phyloP scores from a whole-genome alignment of 2,797 vertebrate species.

The Cryptoblepharus egeriae region DNA sequence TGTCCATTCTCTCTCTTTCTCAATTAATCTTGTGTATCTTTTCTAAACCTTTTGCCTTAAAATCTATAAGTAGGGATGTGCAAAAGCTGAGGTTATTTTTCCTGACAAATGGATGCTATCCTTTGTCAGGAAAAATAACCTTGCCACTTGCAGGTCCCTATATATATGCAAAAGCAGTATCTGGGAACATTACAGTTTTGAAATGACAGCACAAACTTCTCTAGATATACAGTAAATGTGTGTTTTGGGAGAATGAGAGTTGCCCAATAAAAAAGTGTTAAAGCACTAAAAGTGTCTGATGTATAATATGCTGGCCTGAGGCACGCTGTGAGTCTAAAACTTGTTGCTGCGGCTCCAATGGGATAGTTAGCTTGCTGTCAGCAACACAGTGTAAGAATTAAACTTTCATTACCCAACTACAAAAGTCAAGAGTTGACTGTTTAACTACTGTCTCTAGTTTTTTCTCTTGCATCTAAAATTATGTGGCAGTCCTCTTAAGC shows the following conservation, averaged over 20 bases:
- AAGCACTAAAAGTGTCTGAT: not conserved
- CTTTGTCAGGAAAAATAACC: too few relatives aligned
- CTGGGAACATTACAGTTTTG: not conserved
- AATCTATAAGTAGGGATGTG: too few relatives aligned
- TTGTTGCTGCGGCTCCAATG: not conserved
- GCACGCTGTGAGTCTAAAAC: accelerated
- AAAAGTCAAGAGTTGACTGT: not conserved
- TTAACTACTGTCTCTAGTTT: not conserved
- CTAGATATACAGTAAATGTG: not conserved
- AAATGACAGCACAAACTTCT: not conserved
- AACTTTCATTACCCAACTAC: not conserved
- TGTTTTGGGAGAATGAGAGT: not conserved
- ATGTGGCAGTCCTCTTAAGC: not conserved
- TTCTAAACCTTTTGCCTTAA: not conserved
- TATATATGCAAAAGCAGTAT: not conserved
- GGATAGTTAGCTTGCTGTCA: not conserved
- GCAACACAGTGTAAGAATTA: not conserved
- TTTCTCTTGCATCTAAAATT: constrained; percentile 14
- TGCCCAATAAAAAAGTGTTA: not conserved
- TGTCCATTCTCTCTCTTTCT: too few relatives aligned
- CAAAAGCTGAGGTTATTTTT: too few relatives aligned
- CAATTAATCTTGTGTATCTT: too few relatives aligned
- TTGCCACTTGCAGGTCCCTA: too few relatives aligned
- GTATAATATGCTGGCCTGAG: accelerated
- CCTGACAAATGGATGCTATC: too few relatives aligned